Base-by-base conservation (phyloP, 1,140 invertebrate genomes). In the Oncopeltus fasciatus region DNA sequence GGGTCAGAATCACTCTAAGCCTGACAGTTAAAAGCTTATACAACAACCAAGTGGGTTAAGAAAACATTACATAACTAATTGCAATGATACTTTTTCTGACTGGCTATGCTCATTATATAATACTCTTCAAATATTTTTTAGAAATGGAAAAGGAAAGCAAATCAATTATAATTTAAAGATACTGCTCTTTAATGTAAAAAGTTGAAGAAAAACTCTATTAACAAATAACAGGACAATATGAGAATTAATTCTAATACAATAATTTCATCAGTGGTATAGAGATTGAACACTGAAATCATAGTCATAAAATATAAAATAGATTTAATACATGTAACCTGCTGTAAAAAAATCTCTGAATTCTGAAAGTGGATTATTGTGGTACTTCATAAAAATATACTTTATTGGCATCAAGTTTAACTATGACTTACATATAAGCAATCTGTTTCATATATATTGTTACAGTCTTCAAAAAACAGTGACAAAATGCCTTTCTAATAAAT, bases 271-370 rank as follows among this genome's bases (percentile, higher is more conserved):
- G 56, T 57, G 26, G 33, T 33, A 57, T 49, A 57, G 49, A 53
- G 20, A 53, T 53, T 57, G 29, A 57, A 33, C 28, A 38, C 28
- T 57, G 28, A 33, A 57, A 57, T 57, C 16, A 38, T 33, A 28
- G 24, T 18, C n/a, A 20, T 38, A 57, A n/a, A 57, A 57, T 33
- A 57, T 26, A 57, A 57, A 57, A 33, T 33, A 57, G 28, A 33
- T n/a, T 31, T 29, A 33, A 57, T 57, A 57, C 33, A 28, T 57
- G n/a, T n/a, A n/a, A 31, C 26, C 31, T 11, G n/a, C 31, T 33
- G 56, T 57, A 57, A 57, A 57, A 57, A 57, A 57, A 57, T 57
- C 56, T 28, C 56, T 57, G 56, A 57, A 31, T 57, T 57, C 27
- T 31, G 28, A 38, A n/a, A 31, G 56, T 57, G 31, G 56, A 38